Evolutionary conservation across 2,888 invertebrate genomes (phyloP).

Genomic region (Ophioninae sp.): DNA sequence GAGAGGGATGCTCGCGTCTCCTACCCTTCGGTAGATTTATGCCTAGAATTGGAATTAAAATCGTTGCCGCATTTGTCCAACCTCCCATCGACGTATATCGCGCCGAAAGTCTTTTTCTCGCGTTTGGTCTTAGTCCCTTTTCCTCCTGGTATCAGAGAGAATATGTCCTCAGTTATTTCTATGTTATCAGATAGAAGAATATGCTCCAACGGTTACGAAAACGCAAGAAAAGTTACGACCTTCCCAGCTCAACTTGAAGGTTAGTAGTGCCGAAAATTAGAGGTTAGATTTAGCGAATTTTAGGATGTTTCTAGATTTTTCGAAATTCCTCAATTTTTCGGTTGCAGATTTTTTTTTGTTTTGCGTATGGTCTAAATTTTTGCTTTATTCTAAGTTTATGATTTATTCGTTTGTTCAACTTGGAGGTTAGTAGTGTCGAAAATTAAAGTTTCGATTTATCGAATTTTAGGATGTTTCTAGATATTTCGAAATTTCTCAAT

Average conservation of each 20-base stretch:
- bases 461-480: background rate
- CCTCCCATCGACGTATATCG: slow-evolving; percentile 43
- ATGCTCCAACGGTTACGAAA: too few relatives aligned
- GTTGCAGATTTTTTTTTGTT: too few relatives aligned
- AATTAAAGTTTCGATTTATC: background rate
- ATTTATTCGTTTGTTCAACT: background rate
- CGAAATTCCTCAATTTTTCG: background rate
- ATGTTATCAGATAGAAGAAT: background rate
- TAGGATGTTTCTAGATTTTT: background rate
- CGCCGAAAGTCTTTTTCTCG: slow-evolving; percentile 20
- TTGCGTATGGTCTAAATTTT: background rate
- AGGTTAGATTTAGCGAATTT: background rate
- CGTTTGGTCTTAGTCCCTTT: background rate
- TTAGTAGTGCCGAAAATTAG: background rate
- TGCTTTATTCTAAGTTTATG: background rate
- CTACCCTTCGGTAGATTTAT: slow-evolving; percentile 66
- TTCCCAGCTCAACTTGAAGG: background rate
- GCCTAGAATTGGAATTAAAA: slow-evolving; percentile 73
- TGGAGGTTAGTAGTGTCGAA: background rate
- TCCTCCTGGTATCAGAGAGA: background rate
- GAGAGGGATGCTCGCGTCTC: slow-evolving; percentile 37
- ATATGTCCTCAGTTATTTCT: background rate
- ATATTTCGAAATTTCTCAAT: background rate
- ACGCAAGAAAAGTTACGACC: background rate
- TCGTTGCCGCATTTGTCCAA: slow-evolving; percentile 57